These are phyloP conservation scores for Ischnus inquisitorius DNA, from an alignment of 2,888 invertebrate species.

Conservation along the genomic window DNA sequence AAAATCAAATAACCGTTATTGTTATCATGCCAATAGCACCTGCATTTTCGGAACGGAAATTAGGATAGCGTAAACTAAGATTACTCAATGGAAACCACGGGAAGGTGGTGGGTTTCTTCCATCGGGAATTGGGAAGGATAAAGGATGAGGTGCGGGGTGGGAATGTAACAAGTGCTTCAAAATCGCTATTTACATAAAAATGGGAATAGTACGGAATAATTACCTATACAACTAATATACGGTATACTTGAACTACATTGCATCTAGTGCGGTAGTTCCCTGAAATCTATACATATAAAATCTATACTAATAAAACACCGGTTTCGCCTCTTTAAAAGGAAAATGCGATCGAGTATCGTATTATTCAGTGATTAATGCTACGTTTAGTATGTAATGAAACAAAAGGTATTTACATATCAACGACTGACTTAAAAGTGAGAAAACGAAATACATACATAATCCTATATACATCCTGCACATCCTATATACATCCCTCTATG, in stretches of 20 bases:
- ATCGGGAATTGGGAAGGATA: not conserved
- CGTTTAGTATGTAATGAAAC: not conserved
- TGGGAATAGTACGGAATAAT: no score
- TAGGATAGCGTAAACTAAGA: not conserved
- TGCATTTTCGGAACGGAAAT: not conserved
- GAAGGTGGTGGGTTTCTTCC: constrained; percentile 6
- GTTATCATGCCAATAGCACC: not conserved
- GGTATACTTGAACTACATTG: no score
- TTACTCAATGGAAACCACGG: constrained; percentile 3
- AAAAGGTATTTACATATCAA: not conserved
- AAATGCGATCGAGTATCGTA: not conserved
- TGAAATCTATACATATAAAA: not conserved
- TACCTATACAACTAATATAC: no score
- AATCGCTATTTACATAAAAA: not conserved
- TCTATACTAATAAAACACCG: not conserved
- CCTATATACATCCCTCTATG: no score
- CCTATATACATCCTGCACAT: not conserved
- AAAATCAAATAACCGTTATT: not conserved
- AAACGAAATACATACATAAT: not conserved
- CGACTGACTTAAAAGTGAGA: not conserved
- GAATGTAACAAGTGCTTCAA: not conserved
- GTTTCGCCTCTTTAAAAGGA: not conserved
- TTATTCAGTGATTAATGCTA: no score
- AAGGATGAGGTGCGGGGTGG: not conserved
- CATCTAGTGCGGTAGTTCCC: not conserved